Conservation (phyloP, 2,888 invertebrate genomes). For the Nymphalis polychloros region DNA sequence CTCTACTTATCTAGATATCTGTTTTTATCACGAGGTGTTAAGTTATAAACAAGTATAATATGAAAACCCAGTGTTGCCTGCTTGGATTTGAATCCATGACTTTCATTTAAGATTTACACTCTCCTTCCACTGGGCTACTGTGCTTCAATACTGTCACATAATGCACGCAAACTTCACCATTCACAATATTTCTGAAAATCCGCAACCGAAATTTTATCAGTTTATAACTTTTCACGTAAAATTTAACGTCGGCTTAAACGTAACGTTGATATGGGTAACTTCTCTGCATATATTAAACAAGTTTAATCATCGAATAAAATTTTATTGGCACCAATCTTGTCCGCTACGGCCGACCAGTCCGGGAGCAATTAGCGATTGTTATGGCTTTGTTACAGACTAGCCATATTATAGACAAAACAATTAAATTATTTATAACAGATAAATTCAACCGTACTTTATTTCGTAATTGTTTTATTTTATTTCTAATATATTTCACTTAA, state of each 20-base stretch:
- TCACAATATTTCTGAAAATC: background rate
- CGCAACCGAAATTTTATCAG: constrained; percentile 1
- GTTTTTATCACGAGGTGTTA: no score
- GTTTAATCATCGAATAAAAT: constrained; percentile 45
- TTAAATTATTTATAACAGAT: background rate
- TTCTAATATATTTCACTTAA: no score
- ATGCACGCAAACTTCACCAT: constrained; percentile 4
- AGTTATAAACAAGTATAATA: no score
- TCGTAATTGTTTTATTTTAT: no score
- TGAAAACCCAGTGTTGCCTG: no score
- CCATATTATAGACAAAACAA: background rate
- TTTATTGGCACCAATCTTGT: constrained; percentile 44
- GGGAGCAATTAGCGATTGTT: constrained; percentile 45
- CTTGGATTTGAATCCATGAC: no score
- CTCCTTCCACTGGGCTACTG: no score
- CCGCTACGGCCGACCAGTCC: constrained; percentile 34
- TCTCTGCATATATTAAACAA: constrained; percentile 33
- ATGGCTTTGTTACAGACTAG: constrained; percentile 37
- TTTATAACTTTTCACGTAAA: constrained; percentile 7
- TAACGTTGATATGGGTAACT: constrained; percentile 20
- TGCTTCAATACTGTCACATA: background rate
- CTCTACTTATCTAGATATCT: no score
- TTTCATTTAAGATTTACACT: no score
- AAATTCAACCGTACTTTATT: background rate
- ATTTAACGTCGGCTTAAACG: constrained; percentile 8